Percentiles rank a stretch among this genome's conserved stretches.
Evolutionary conservation across 2,888 invertebrate species (phyloP).

Genomic region (Phasia obesa): DNA sequence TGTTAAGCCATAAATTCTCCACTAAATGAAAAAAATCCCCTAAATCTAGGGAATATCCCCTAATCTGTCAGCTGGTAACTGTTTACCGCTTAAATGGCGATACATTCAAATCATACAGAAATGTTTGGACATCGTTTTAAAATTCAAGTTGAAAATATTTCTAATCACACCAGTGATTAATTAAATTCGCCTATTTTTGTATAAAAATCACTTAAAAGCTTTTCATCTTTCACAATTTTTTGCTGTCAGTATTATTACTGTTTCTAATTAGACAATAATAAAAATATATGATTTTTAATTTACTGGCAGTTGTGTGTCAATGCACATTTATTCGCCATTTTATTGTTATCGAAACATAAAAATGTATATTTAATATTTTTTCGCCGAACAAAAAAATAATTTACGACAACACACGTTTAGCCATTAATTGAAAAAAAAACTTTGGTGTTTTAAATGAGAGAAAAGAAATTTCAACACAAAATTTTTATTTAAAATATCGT

Average conservation of each 20-base stretch:
- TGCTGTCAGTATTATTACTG: neutral
- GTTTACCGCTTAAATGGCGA: no score
- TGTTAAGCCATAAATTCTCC: no score
- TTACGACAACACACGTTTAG: constrained; percentile 35
- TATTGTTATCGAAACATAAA: constrained; percentile 32
- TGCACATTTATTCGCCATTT: constrained; percentile 25
- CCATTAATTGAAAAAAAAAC: neutral
- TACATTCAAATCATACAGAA: no score
- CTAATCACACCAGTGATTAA: no score
- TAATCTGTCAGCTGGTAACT: no score
- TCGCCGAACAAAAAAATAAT: neutral
- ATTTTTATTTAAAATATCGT: no score
- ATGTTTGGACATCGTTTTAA: no score
- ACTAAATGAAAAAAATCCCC: no score
- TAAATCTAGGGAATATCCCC: no score
- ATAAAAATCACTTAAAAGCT: no score
- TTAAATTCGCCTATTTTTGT: no score
- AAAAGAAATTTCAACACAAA: constrained; percentile 30
- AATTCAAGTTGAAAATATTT: no score
- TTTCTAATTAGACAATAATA: constrained; percentile 63
- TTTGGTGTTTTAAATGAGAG: neutral
- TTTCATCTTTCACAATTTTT: neutral
- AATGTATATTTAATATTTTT: constrained; percentile 23
- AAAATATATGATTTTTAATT: constrained; percentile 41
- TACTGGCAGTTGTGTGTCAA: neutral